These are phyloP conservation scores for Siniperca undulata DNA, from an alignment of 2,797 vertebrate genomes.

Conservation along the genomic window DNA sequence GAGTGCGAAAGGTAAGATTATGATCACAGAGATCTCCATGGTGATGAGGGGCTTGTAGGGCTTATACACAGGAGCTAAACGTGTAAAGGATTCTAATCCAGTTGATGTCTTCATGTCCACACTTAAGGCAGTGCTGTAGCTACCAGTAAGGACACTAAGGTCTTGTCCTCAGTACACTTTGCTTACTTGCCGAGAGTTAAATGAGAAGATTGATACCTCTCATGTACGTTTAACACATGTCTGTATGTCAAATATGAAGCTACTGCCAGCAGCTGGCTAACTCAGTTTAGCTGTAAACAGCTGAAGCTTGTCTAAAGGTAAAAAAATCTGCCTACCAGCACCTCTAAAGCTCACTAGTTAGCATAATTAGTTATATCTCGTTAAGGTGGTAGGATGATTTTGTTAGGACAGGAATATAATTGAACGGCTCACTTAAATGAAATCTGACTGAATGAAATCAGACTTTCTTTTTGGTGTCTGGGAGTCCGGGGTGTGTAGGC, in stretches of 20 bases:
- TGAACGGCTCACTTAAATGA: not conserved
- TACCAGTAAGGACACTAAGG: constrained; percentile 1
- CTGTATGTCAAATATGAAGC: not conserved
- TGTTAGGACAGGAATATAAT: not conserved
- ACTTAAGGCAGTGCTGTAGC: not conserved
- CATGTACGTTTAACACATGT: not conserved
- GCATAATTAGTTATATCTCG: too few species aligned
- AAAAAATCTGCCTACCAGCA: not conserved
- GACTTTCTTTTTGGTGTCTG: not conserved
- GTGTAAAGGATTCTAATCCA: constrained; percentile 23
- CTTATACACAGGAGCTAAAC: constrained; percentile 32
- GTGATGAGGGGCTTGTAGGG: constrained; percentile 22
- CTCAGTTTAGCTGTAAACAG: not conserved
- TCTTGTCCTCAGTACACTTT: not conserved
- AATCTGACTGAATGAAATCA: too few species aligned
- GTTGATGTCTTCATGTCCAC: constrained; percentile 8
- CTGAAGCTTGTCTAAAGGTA: not conserved
- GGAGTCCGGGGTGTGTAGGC: not conserved
- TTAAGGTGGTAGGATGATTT: too few species aligned
- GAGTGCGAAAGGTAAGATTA: constrained; percentile 34
- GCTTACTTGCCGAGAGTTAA: not conserved
- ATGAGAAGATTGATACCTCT: not conserved
- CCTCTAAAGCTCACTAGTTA: not conserved
- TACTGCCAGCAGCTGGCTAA: not conserved
- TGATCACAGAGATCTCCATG: constrained; percentile 53